A percentile compares a stretch with the other conserved stretches of the same genome.
Conservation (phyloP, 1,140 invertebrate genomes). For the Helicoverpa zea region DNA sequence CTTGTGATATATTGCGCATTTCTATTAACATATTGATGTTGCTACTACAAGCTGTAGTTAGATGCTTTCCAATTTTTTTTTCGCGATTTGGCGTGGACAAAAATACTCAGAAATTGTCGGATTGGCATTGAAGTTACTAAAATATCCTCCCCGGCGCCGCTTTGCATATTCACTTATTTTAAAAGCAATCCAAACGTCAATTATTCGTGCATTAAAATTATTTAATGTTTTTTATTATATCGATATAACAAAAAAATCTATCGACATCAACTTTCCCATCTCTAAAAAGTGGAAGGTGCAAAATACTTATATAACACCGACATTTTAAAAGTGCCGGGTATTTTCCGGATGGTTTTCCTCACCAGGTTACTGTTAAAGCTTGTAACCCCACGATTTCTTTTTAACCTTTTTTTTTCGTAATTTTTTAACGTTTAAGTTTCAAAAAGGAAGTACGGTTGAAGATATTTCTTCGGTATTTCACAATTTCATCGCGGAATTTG, state of each 20-base stretch:
- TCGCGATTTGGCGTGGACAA: no score
- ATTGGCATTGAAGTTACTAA: no score
- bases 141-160: no score
- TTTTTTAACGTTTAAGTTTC: slow-evolving; percentile 33
- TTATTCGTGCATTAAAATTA: no score
- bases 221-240: neutral
- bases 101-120: no score
- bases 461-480: slow-evolving; percentile 5
- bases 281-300: slow-evolving; percentile 27
- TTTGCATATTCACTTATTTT: no score
- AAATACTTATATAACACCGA: slow-evolving; percentile 38
- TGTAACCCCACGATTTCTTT: neutral
- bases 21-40: no score
- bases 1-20: no score
- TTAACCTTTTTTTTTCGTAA: slow-evolving; percentile 20
- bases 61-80: no score
- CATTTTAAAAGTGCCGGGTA: slow-evolving; percentile 38
- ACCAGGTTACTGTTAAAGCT: neutral
- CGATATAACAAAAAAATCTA: neutral
- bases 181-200: no score
- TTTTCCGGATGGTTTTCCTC: slow-evolving; percentile 28
- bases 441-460: neutral
- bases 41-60: neutral
- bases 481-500: neutral
- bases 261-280: neutral